A percentile compares a stretch with the other conserved stretches of the same genome.
These are phyloP conservation scores for Poicephalus gulielmi DNA, from an alignment of 2,113 vertebrate genomes.

Conservation along the genomic window DNA sequence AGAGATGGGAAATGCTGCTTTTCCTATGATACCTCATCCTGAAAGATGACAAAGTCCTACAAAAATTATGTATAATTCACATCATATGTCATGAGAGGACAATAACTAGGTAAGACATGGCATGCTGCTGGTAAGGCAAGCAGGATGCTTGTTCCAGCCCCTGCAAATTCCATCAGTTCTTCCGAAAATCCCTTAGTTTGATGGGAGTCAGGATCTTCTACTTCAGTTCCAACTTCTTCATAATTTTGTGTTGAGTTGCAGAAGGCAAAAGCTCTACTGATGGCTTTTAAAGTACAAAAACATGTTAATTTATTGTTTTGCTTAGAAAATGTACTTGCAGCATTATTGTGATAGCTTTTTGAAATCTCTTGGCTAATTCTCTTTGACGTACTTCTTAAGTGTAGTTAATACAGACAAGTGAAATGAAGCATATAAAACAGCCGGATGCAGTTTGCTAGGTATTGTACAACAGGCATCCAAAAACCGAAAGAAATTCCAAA, in stretches of 20 bases:
- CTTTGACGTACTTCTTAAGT: background rate
- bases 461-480: background rate
- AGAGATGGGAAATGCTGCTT: background rate
- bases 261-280: background rate
- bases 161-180: background rate
- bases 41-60: background rate
- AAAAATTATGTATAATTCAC: background rate
- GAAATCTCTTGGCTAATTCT: background rate
- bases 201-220: fast-evolving
- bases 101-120: background rate
- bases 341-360: background rate
- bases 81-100: background rate
- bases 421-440: background rate
- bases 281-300: background rate
- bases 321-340: background rate
- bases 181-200: background rate
- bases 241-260: background rate
- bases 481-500: background rate
- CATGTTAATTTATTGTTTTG: background rate
- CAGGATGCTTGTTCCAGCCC: background rate
- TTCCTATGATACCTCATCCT: background rate
- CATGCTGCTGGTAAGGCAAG: background rate
- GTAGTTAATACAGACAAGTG: background rate
- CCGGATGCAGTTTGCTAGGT: background rate
- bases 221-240: background rate